Conservation (phyloP, 1,140 invertebrate species). For the Ceratosolen fusciceps region DNA sequence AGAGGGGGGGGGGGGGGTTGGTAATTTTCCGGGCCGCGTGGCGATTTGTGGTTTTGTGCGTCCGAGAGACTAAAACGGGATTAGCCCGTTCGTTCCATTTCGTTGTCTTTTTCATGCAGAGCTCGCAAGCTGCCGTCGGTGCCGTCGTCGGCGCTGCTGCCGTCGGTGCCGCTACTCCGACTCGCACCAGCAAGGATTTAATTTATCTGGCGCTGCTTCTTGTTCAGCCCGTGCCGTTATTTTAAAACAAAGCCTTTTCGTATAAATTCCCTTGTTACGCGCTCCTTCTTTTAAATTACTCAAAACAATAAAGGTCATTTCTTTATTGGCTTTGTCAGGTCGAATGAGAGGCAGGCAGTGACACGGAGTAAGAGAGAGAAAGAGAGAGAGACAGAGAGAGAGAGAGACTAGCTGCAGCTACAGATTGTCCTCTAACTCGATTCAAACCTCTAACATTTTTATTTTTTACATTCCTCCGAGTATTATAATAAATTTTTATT, state of each 20-base stretch:
- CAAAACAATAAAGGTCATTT: not conserved
- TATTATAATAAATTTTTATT: not conserved
- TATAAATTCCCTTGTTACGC: not conserved
- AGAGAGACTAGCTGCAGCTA: not conserved
- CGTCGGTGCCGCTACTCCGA: too few relatives aligned
- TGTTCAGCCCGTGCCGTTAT: not conserved
- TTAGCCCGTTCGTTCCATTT: constrained; percentile 49
- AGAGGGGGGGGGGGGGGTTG: not conserved
- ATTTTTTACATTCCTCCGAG: too few relatives aligned
- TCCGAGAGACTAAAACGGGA: constrained; percentile 52
- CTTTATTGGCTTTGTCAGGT: not conserved
- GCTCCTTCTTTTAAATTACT: not conserved
- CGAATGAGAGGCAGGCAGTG: too few relatives aligned
- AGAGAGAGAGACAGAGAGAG: not conserved
- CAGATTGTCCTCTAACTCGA: not conserved
- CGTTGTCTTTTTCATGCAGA: constrained; percentile 2
- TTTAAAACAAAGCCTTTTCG: constrained; percentile 19
- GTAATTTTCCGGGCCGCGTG: constrained; percentile 48
- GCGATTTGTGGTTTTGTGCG: constrained; percentile 19
- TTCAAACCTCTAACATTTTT: not conserved
- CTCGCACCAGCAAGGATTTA: constrained; percentile 54
- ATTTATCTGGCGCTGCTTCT: constrained; percentile 46
- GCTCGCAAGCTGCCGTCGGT: not conserved
- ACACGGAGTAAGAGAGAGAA: not conserved
- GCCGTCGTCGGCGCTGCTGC: too few relatives aligned